Percentiles rank a stretch among this genome's conserved stretches.
These are phyloP conservation scores for Cecidostiba fungosa DNA, from an alignment of 2,888 invertebrate species.

Conservation along the genomic window DNA sequence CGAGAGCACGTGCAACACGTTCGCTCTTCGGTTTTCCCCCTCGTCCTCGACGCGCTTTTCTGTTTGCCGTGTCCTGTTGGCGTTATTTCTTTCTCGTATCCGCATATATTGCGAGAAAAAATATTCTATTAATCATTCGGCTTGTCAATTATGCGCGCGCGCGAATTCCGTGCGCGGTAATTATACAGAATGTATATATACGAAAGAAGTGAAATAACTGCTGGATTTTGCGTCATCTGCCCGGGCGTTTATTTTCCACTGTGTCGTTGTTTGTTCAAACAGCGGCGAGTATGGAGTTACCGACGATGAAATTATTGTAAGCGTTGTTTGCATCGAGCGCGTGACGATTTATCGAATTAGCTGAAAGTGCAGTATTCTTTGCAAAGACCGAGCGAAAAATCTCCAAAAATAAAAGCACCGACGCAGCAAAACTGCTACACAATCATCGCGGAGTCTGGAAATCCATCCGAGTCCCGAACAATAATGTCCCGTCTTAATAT, in stretches of 20 bases:
- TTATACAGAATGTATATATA: slow-evolving; percentile 14
- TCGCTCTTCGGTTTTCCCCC: too few species aligned
- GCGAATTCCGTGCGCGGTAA: not conserved
- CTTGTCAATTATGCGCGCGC: slow-evolving; percentile 25
- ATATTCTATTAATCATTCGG: slow-evolving; percentile 42
- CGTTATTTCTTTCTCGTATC: not conserved
- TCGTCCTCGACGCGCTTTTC: not conserved
- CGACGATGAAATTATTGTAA: too few species aligned
- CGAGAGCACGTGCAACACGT: not conserved
- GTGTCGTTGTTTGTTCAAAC: not conserved
- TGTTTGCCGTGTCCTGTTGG: not conserved
- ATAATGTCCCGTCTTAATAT: slow-evolving; percentile 6
- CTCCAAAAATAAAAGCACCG: not conserved
- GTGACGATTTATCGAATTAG: too few species aligned
- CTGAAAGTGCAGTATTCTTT: too few species aligned
- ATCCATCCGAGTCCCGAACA: not conserved
- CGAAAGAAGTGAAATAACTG: not conserved
- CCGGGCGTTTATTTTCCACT: not conserved
- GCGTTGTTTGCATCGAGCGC: too few species aligned
- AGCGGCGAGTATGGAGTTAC: not conserved
- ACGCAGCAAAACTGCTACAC: not conserved
- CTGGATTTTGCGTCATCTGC: not conserved
- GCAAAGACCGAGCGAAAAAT: too few species aligned
- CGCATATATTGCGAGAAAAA: not conserved
- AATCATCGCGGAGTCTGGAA: not conserved